Evolutionary conservation across 1,140 invertebrate genomes (phyloP), one percentile per base, ranked within the genome.

Genomic region (Listronotus oregonensis): DNA sequence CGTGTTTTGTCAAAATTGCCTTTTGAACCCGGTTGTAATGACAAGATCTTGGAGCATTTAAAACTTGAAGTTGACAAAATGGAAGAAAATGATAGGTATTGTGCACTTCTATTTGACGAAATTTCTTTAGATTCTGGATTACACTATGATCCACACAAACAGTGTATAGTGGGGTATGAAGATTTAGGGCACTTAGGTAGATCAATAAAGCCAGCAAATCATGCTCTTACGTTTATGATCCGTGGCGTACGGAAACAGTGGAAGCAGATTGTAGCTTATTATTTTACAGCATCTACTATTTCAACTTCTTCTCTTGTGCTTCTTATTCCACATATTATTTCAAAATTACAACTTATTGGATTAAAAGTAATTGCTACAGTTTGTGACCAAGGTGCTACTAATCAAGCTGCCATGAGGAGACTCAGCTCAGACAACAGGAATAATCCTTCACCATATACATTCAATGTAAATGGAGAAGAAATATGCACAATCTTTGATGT

Each of bases 41-140:
- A 12, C 7, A 37, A 37, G 7, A 37, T 37, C 8, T 37, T 12
- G 11, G 34, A 44, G 14, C 14, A 44, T 44, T n/a, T 44, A 44
- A 44, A 44, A 44, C 6, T 44, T n/a, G 43, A 44, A 12, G 43
- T 44, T 3, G 2, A 44, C 14, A 44, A 44, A 44, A 44, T 44
- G 43, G 43, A 44, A 12, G 43, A 44, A 7, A 44, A 44, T 14
- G 43, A 44, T 14, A 44, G n/a, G 43, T 44, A 44, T 18, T 44
- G 43, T 14, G 7, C 43, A 8, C 43, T 42, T 7, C 39, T 42
- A 12, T 42, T 42, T 42, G 39, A 42, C 7, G 39, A 42, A 42
- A 42, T 42, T 12, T 42, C 39, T 3, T 14, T 42, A 7, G 39
- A 42, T 3, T 42, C 39, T 42, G 39, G 39, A 12, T 42, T 42